Conservation (phyloP, 2,113 vertebrate species). For the Dromas ardeola region DNA sequence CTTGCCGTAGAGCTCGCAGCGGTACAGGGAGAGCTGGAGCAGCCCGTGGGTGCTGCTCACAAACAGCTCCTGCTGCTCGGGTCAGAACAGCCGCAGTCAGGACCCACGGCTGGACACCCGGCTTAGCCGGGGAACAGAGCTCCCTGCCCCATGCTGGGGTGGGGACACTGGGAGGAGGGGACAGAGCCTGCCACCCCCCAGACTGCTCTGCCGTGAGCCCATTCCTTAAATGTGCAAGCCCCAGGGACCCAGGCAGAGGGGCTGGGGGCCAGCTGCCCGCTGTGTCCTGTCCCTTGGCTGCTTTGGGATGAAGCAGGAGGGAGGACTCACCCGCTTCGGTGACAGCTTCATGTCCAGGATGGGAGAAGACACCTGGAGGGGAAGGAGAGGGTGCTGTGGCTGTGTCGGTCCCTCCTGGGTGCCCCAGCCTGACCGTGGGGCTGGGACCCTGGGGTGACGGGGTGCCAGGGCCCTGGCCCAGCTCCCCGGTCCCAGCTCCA, state of each 20-base stretch:
- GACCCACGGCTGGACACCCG: not conserved
- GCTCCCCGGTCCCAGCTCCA: not conserved
- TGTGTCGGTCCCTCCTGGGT: fast-evolving
- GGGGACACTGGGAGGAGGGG: not conserved
- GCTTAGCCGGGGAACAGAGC: too few species aligned
- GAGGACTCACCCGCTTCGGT: conserved; percentile 79
- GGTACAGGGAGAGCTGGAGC: conserved; percentile 80
- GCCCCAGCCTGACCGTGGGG: not conserved
- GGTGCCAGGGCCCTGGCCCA: too few species aligned
- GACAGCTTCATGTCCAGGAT: conserved; percentile 86
- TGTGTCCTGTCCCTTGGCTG: not conserved
- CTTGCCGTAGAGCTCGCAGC: conserved; percentile 81
- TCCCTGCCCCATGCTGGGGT: not conserved
- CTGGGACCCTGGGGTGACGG: not conserved
- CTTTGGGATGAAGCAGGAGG: not conserved
- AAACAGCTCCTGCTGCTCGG: conserved; percentile 79
- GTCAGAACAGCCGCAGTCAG: not conserved
- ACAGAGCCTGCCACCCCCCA: not conserved
- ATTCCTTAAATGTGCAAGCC: not conserved
- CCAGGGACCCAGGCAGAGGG: not conserved
- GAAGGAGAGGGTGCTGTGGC: not conserved
- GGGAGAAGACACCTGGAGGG: conserved; percentile 72
- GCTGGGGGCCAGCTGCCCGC: not conserved
- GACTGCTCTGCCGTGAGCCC: not conserved
- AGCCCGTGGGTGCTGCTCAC: conserved; percentile 79